A percentile compares a stretch with the other conserved stretches of the same genome.
These are phyloP conservation scores for Dendrolimus pini DNA, from an alignment of 2,888 invertebrate species.

Conservation along the genomic window DNA sequence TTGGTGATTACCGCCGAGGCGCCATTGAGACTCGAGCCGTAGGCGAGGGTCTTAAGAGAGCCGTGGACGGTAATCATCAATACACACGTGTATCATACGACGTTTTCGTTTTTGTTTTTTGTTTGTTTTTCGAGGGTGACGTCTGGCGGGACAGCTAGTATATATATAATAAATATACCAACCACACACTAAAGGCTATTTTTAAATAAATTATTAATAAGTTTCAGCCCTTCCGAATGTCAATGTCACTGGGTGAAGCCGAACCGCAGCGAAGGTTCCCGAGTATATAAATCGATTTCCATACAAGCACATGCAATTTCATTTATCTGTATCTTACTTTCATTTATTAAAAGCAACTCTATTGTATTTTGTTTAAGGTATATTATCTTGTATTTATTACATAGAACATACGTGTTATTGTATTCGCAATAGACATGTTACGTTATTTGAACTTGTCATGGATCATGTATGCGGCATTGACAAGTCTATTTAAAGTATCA, in stretches of 20 bases:
- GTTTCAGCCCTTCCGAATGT: not conserved
- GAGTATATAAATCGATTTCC: not conserved
- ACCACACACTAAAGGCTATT: not conserved
- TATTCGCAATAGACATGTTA: not conserved
- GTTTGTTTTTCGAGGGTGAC: too few species aligned
- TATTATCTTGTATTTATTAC: not conserved
- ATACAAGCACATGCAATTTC: not conserved
- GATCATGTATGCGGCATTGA: not conserved
- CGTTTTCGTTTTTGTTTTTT: too few species aligned
- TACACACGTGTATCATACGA: too few species aligned
- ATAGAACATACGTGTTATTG: not conserved
- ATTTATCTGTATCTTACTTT: not conserved
- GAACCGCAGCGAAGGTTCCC: not conserved
- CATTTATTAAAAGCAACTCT: not conserved
- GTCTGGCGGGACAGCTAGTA: too few species aligned
- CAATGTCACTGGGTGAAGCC: not conserved
- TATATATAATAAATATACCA: not conserved
- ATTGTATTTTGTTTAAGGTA: not conserved
- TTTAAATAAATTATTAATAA: not conserved
- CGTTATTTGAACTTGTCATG: not conserved
- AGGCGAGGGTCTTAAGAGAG: too few species aligned
- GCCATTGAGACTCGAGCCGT: too few species aligned
- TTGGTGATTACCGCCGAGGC: too few species aligned
- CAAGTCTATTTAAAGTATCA: not conserved
- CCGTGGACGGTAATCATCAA: too few species aligned